Evolutionary conservation across 1,140 invertebrate species (phyloP), one percentile per base, ranked within the genome.

Genomic region (Tetramorium simillimum): DNA sequence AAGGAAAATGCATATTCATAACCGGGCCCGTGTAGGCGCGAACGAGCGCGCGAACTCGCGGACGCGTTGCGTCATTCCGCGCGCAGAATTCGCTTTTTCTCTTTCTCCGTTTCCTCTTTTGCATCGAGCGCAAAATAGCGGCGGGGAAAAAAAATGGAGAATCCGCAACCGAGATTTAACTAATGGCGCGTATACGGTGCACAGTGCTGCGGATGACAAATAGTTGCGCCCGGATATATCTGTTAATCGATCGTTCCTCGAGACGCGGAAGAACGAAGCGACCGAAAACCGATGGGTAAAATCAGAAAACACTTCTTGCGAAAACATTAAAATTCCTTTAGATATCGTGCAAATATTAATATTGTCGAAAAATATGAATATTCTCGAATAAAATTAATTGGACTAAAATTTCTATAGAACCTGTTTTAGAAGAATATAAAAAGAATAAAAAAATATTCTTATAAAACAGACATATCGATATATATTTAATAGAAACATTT

Each of bases 1-100:
- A 92, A 91, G 92, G 91, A 94, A 94, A 94, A 94, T 95, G 94
- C 95, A 95, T 95, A 95, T 95, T 95, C 95, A 95, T 95, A 92
- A 92, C 92, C 85, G 87, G 91, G 80, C 75, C 67, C 81, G 86
- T 84, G 80, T 89, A 90, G 91, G 87, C 92, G 91, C 87, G 88
- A 92, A 90, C 92, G 91, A 92, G 91, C 86, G 90, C 24, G 91
- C 90, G 89, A 33, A 65, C 81, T 87, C 40, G 86, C 62, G 73
- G 18, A 40, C 56, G 78, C 92, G 92, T 88, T 87, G 84, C 80
- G 75, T 86, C 77, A 65, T 65, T 89, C 89, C 91, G 91, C 89
- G 91, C 92, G 85, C 72, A 80, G 90, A 92, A 92, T 94, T 94
- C 90, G 90, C 75, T 84, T 43, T 76, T 84, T 69, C 65, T 75